Evolutionary conservation across 1,140 invertebrate genomes (phyloP).

Genomic region (Drosophila orosa): DNA sequence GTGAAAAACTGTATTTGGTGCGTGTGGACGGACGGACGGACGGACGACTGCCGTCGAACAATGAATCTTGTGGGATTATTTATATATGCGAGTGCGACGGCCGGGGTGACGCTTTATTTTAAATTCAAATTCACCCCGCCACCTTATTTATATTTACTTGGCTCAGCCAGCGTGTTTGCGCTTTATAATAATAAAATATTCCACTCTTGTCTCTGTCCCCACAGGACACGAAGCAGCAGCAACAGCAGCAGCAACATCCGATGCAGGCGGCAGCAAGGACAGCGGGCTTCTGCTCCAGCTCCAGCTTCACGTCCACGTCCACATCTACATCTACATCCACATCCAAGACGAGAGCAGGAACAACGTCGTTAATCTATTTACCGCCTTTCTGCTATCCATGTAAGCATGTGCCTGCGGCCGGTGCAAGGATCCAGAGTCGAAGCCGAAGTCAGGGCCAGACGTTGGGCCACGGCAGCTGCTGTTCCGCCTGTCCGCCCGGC

Average conservation of each 20-base stretch:
- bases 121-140: conserved; percentile 75
- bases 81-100: conserved; percentile 43
- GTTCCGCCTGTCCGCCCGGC: conserved; percentile 33
- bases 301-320: conserved; percentile 31
- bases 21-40: conserved; percentile 36
- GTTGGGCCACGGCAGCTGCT: conserved; percentile 45
- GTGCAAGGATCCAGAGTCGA: conserved; percentile 17
- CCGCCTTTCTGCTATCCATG: conserved; percentile 82
- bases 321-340: conserved; percentile 25
- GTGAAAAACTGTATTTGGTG: conserved; percentile 64
- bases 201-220: conserved; percentile 68
- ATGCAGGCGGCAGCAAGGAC: conserved; percentile 54
- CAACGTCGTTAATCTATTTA: conserved; percentile 84
- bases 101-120: conserved; percentile 68
- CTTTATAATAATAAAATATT: conserved; percentile 79
- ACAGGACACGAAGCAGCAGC: conserved; percentile 59
- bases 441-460: conserved; percentile 26
- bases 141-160: conserved; percentile 78
- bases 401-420: conserved; percentile 76
- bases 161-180: conserved; percentile 43
- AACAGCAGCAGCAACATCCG: conserved; percentile 30
- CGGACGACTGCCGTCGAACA: conserved; percentile 50
- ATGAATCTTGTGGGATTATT: conserved; percentile 80
- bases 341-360: conserved; percentile 74
- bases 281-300: conserved; percentile 29